Evolutionary conservation across 2,113 vertebrate genomes (phyloP).

Genomic region (Artemisiospiza belli): DNA sequence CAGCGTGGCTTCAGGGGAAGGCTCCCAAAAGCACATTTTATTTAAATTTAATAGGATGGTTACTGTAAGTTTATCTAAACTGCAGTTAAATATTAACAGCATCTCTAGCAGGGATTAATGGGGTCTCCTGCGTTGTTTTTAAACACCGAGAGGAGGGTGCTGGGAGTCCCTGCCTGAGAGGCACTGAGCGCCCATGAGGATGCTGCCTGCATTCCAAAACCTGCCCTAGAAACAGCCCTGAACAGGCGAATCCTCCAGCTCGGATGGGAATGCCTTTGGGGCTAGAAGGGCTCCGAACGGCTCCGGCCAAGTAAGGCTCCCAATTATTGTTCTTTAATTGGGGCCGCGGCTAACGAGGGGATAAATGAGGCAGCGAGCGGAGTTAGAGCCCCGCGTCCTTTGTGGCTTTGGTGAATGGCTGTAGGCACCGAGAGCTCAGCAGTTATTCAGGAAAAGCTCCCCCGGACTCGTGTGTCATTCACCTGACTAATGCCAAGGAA

Average conservation of each 20-base stretch:
- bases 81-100: conserved; percentile 75
- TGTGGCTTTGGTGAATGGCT: background rate
- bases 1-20: conserved; percentile 61
- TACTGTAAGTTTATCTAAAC: conserved; percentile 75
- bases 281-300: background rate
- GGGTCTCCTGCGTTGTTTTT: conserved; percentile 9
- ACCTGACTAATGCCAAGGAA: conserved; percentile 16
- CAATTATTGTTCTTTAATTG: conserved; percentile 22
- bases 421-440: background rate
- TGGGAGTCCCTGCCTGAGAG: background rate
- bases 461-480: background rate
- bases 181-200: background rate
- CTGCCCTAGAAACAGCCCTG: background rate
- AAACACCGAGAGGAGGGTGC: background rate
- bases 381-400: background rate
- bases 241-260: background rate
- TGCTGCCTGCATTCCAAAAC: background rate
- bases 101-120: conserved; percentile 68
- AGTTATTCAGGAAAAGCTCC: background rate
- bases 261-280: background rate
- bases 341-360: background rate
- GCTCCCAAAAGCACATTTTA: conserved; percentile 70
- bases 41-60: conserved; percentile 72
- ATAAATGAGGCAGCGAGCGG: background rate
- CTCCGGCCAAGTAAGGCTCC: conserved; percentile 2